Percentiles rank a stretch among this genome's conserved stretches.
Conservation (phyloP, 2,797 vertebrate genomes). For the Bradypus variegatus region DNA sequence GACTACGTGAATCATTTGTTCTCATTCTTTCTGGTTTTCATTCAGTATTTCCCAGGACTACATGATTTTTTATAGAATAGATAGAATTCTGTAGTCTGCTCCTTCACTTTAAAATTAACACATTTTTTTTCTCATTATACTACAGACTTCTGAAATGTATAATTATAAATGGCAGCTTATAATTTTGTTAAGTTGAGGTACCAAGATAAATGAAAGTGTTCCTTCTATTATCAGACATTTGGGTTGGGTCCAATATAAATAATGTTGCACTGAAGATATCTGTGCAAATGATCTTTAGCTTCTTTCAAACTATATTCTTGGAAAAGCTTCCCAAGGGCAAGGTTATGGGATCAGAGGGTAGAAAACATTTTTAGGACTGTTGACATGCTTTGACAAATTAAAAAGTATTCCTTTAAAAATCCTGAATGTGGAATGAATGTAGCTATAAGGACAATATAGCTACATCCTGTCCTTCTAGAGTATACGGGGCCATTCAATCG, state of each 20-base stretch:
- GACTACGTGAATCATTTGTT: not conserved
- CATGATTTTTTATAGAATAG: not conserved
- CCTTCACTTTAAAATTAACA: not conserved
- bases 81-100: not conserved
- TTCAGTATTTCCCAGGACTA: not conserved
- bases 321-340: conserved; percentile 42
- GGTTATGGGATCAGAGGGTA: not conserved
- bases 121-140: not conserved
- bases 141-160: not conserved
- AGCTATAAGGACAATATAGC: not conserved
- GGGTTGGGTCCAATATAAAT: conserved; percentile 35
- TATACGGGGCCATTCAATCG: not conserved
- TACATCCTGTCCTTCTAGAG: not conserved
- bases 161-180: not conserved
- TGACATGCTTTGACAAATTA: conserved; percentile 42
- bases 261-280: conserved; percentile 8
- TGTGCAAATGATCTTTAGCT: conserved; percentile 17
- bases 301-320: conserved; percentile 45
- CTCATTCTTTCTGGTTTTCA: not conserved
- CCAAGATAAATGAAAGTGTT: conserved; percentile 36
- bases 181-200: not conserved
- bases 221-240: not conserved
- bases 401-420: conserved; percentile 31
- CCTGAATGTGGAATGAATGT: conserved; percentile 13
- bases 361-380: conserved; percentile 47